Conservation (phyloP, 2,113 vertebrate genomes). For the Coptodon bakossiorum region DNA sequence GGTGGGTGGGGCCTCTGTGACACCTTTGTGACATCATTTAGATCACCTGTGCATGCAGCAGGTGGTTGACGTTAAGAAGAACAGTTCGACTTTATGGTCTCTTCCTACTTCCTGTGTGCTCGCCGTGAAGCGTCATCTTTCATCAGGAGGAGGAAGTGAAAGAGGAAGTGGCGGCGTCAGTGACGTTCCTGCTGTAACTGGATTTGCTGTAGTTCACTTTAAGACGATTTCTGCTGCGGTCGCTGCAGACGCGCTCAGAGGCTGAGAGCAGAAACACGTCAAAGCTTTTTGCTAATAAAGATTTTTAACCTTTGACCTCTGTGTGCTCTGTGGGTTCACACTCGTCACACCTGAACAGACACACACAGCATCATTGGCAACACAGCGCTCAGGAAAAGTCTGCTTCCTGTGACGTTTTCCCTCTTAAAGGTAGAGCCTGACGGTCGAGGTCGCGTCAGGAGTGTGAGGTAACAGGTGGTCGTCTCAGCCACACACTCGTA, state of each 20-base stretch:
- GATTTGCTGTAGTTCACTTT: neutral
- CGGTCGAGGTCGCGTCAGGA: neutral
- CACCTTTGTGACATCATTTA: neutral
- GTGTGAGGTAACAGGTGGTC: neutral
- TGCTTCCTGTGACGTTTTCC: neutral
- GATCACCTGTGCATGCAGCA: neutral
- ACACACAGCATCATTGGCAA: neutral
- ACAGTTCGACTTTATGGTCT: neutral
- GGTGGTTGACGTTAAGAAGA: neutral
- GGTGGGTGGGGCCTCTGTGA: neutral
- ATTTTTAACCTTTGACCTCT: neutral
- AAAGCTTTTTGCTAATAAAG: conserved; percentile 55
- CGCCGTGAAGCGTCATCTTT: fast-evolving
- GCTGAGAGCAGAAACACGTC: neutral
- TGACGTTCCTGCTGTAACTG: conserved; percentile 11
- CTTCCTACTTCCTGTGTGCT: neutral
- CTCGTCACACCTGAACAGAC: neutral
- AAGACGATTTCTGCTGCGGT: neutral
- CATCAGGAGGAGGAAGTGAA: neutral
- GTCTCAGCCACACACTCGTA: neutral
- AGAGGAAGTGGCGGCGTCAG: neutral
- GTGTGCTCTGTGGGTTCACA: neutral
- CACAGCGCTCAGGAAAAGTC: fast-evolving
- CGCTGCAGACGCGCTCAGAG: neutral
- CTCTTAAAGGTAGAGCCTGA: neutral